Conservation (phyloP, 2,797 vertebrate species). For the Clamator glandarius region DNA sequence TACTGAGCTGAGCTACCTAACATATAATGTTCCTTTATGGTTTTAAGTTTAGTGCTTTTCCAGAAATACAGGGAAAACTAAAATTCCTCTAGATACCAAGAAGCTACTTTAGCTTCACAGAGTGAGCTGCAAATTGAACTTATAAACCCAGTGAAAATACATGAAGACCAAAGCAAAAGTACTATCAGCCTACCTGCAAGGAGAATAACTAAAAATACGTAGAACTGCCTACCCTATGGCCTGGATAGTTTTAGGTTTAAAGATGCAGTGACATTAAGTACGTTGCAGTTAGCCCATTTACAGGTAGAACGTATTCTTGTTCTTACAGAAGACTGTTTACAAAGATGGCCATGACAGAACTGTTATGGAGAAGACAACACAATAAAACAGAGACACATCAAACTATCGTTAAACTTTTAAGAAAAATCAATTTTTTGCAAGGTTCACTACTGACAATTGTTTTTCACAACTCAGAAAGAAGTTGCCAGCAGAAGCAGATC, state of each 20-base stretch:
- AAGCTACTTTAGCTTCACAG: background rate
- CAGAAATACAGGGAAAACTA: background rate
- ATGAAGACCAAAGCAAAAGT: background rate
- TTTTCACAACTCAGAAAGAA: background rate
- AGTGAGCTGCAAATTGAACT: background rate
- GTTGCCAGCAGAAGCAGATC: background rate
- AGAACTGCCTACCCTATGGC: background rate
- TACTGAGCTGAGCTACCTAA: background rate
- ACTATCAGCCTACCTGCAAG: background rate
- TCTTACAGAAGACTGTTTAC: background rate
- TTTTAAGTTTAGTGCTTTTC: background rate
- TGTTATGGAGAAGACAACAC: background rate
- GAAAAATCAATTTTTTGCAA: background rate
- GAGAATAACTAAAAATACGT: background rate
- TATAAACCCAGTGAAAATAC: background rate
- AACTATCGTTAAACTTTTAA: background rate
- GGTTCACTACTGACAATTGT: background rate
- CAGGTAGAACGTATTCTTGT: background rate
- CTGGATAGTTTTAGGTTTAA: background rate
- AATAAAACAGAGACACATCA: background rate
- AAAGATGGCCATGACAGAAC: background rate
- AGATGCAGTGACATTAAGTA: background rate
- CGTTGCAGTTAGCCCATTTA: background rate
- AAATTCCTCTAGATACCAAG: background rate
- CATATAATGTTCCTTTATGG: background rate